These are phyloP conservation scores for Shinisaurus crocodilurus DNA, from an alignment of 2,113 vertebrate genomes.

Conservation along the genomic window DNA sequence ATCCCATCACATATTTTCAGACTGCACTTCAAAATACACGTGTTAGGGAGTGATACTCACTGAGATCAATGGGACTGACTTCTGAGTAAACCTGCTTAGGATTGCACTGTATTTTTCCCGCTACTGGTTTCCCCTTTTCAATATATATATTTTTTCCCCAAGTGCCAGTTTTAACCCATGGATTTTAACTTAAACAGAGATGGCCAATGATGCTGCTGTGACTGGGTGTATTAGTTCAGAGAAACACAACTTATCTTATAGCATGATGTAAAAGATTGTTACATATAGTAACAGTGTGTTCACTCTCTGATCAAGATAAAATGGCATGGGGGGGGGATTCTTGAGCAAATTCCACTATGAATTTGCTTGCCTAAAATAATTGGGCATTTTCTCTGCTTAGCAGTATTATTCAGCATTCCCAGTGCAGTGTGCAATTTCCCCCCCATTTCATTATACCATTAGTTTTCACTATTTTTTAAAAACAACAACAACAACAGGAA, in stretches of 20 bases:
- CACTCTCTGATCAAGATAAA: not conserved
- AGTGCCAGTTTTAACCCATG: constrained; percentile 49
- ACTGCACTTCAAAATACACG: not conserved
- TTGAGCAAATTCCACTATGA: too few species aligned
- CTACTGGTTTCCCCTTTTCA: constrained; percentile 48
- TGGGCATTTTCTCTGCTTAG: not conserved
- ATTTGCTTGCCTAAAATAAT: too few species aligned
- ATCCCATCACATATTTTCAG: not conserved
- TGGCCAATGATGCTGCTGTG: constrained; percentile 26
- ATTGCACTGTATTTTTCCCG: constrained; percentile 39
- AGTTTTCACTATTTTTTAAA: not conserved
- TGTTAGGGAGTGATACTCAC: not conserved
- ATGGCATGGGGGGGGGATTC: not conserved
- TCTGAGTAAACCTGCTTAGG: not conserved
- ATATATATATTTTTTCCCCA: constrained; percentile 42
- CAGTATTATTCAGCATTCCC: not conserved
- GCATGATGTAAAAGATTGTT: not conserved
- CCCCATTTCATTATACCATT: not conserved
- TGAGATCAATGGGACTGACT: too few species aligned
- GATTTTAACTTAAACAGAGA: constrained; percentile 44
- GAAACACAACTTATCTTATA: not conserved
- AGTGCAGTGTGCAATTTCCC: not conserved
- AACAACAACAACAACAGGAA: too few species aligned
- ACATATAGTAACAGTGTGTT: not conserved
- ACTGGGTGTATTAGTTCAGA: not conserved